A percentile compares a stretch with the other conserved stretches of the same genome.
These are phyloP conservation scores for Caenorhabditis imperialis DNA, from an alignment of 2,888 invertebrate species.

Conservation along the genomic window DNA sequence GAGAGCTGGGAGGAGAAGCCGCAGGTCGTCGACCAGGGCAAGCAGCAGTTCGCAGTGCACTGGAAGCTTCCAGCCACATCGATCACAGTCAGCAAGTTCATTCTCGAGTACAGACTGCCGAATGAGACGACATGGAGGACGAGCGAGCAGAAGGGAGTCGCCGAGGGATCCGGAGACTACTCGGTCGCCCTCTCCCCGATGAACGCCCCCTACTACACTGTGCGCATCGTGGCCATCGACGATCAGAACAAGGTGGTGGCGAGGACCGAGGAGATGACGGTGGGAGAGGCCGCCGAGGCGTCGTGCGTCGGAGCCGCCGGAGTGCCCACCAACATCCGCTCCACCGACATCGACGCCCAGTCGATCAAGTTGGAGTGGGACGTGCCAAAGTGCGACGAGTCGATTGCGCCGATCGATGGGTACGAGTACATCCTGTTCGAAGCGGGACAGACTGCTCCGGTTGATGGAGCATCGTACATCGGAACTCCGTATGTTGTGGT, in stretches of 20 bases:
- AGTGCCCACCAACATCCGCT: constrained; percentile 64
- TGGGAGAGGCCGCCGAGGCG: constrained; percentile 66
- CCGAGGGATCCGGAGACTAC: constrained; percentile 64
- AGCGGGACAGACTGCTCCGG: constrained; percentile 55
- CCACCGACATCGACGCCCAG: constrained; percentile 48
- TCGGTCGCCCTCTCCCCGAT: constrained; percentile 62
- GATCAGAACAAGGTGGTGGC: constrained; percentile 67
- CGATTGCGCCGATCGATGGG: constrained; percentile 73
- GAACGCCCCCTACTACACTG: constrained; percentile 68
- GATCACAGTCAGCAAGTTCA: constrained; percentile 64
- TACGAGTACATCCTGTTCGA: constrained; percentile 76
- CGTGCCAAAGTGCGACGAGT: constrained; percentile 74
- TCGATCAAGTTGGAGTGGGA: constrained; percentile 60
- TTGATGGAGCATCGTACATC: constrained; percentile 71
- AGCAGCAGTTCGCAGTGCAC: constrained; percentile 68
- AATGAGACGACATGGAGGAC: constrained; percentile 74
- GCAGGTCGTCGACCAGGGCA: constrained; percentile 65
- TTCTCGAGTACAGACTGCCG: constrained; percentile 76
- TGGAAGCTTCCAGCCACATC: constrained; percentile 71
- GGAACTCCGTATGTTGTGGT: constrained; percentile 66
- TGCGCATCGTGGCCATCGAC: constrained; percentile 69
- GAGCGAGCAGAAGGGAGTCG: constrained; percentile 56
- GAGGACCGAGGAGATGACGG: constrained; percentile 72
- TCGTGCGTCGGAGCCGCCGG: constrained; percentile 72
- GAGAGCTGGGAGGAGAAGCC: constrained; percentile 66